Evolutionary conservation across 2,113 vertebrate genomes (phyloP).

Genomic region (Epinephelus cyanopodus): DNA sequence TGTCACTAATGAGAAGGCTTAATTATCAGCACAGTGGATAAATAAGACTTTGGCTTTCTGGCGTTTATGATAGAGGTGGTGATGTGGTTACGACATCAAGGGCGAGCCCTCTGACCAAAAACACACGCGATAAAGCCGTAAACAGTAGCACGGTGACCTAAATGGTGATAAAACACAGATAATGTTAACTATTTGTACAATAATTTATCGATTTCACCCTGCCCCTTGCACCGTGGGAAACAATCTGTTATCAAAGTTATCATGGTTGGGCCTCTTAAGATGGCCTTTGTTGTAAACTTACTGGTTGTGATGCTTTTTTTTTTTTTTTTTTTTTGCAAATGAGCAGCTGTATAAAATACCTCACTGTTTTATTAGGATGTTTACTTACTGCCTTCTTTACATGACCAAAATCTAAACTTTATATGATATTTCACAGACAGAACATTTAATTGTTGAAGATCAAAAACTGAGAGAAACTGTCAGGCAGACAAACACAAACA

Average conservation of each 20-base stretch:
- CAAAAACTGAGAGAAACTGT: neutral
- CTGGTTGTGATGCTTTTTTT: neutral
- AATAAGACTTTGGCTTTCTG: slow-evolving; percentile 73
- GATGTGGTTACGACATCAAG: slow-evolving; percentile 55
- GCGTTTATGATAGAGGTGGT: slow-evolving; percentile 56
- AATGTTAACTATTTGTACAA: slow-evolving; percentile 2
- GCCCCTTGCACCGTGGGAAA: neutral
- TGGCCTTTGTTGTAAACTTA: neutral
- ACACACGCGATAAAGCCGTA: slow-evolving; percentile 15
- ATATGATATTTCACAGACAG: neutral
- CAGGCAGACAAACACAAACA: neutral
- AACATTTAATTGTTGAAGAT: neutral
- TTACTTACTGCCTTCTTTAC: neutral
- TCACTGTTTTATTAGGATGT: neutral
- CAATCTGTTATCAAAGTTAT: slow-evolving; percentile 26
- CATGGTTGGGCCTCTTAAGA: neutral
- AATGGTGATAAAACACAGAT: neutral
- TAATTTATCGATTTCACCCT: slow-evolving; percentile 10
- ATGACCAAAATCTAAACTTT: neutral
- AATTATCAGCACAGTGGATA: slow-evolving; percentile 81
- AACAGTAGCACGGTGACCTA: neutral
- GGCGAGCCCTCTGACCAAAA: slow-evolving; percentile 54
- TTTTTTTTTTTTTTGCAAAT: too few species aligned
- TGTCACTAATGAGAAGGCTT: slow-evolving; percentile 86
- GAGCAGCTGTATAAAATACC: neutral